phyloP scores from a whole-genome alignment of 2,113 vertebrate species.

The Peromyscus californicus region DNA sequence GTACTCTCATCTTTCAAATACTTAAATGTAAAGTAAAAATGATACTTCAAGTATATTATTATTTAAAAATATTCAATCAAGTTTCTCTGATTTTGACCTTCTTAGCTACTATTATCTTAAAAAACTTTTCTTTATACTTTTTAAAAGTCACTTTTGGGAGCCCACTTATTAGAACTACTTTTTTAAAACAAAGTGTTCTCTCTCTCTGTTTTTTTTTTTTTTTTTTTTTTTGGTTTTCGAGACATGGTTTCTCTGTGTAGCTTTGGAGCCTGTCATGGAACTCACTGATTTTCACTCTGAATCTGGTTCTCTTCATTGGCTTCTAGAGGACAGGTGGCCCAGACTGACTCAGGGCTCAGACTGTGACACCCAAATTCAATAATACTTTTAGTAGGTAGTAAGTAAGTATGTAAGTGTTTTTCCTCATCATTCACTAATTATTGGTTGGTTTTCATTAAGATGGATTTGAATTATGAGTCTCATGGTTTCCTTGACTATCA shows the following conservation, averaged over 20 bases:
- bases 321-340: neutral
- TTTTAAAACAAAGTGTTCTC: neutral
- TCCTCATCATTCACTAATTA: neutral
- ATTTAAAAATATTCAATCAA: neutral
- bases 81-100: neutral
- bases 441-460: neutral
- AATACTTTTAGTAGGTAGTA: neutral
- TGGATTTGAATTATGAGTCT: neutral
- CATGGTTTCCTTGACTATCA: neutral
- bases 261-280: too few relatives aligned
- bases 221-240: neutral
- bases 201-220: too few relatives aligned
- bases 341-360: neutral
- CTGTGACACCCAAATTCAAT: neutral
- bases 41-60: neutral
- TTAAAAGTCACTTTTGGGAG: neutral
- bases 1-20: neutral
- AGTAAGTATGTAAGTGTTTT: neutral
- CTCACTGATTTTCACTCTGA: neutral
- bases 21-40: neutral
- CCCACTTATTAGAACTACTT: neutral
- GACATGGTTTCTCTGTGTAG: too few relatives aligned
- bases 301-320: neutral
- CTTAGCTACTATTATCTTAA: neutral
- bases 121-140: neutral